Percentiles rank a stretch among this genome's conserved stretches.
phyloP scores from a whole-genome alignment of 2,797 vertebrate genomes.

The Mallotus villosus region DNA sequence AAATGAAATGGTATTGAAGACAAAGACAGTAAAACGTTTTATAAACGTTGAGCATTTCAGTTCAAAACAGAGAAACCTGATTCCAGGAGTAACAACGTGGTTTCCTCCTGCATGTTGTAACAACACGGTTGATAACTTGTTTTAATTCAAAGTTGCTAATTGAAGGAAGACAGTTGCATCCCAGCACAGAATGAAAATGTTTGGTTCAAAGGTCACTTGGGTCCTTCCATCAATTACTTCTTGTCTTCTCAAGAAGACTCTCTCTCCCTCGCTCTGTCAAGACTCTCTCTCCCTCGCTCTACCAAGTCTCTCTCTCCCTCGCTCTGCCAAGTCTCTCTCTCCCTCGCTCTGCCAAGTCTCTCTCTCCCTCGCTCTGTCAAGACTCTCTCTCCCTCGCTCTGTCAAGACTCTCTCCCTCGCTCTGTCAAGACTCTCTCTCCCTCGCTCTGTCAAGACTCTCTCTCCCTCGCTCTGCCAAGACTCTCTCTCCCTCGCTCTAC shows the following conservation, averaged over 20 bases:
- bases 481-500: conserved; percentile 19
- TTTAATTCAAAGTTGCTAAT: conserved; percentile 67
- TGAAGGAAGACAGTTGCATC: conserved; percentile 38
- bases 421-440: too few relatives aligned
- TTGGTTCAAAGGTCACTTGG: conserved; percentile 39
- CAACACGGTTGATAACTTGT: conserved; percentile 56
- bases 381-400: too few relatives aligned
- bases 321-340: conserved; percentile 43
- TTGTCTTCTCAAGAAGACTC: background rate
- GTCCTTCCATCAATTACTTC: conserved; percentile 4
- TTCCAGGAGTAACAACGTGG: conserved; percentile 18
- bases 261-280: conserved; percentile 17
- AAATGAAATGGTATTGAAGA: background rate
- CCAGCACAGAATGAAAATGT: conserved; percentile 19
- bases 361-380: too few relatives aligned
- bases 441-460: too few relatives aligned
- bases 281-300: conserved; percentile 42
- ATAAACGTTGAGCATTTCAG: conserved; percentile 11
- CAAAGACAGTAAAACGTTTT: background rate
- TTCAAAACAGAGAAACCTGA: background rate
- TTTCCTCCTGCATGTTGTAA: conserved; percentile 40
- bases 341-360: too few relatives aligned
- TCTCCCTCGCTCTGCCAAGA: too few relatives aligned
- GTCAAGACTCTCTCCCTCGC: too few relatives aligned
- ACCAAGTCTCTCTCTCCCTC: background rate